Percentiles rank a stretch among this genome's conserved stretches.
Conservation (phyloP, 2,888 invertebrate species). For the Pyrocoelia pectoralis region DNA sequence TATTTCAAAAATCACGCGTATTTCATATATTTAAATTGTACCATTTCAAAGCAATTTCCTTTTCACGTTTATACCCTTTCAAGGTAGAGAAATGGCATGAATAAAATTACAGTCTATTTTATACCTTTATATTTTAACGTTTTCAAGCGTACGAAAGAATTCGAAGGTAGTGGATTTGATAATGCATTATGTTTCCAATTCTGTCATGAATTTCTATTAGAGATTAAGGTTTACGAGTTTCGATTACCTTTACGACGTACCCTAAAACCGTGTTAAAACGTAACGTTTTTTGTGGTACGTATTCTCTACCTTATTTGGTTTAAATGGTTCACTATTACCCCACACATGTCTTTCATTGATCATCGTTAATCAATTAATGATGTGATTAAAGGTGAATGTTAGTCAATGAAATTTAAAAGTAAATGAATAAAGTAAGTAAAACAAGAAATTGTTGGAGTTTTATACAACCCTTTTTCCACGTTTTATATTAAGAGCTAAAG, state of each 20-base stretch:
- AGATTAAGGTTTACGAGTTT: slow-evolving; percentile 60
- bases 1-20: neutral
- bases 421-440: too few species aligned
- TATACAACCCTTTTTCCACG: too few species aligned
- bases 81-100: neutral
- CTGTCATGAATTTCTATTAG: slow-evolving; percentile 54
- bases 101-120: neutral
- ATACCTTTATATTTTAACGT: neutral
- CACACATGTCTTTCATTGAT: too few species aligned
- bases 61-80: neutral
- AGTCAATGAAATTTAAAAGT: too few species aligned
- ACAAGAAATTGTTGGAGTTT: too few species aligned
- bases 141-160: neutral
- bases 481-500: too few species aligned
- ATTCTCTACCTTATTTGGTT: too few species aligned
- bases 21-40: neutral
- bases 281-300: slow-evolving; percentile 49
- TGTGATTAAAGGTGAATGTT: too few species aligned
- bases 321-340: too few species aligned
- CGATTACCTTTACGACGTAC: slow-evolving; percentile 60
- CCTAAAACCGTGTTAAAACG: slow-evolving; percentile 56
- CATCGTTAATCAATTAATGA: too few species aligned
- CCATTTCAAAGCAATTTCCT: neutral
- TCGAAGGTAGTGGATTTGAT: slow-evolving; percentile 8
- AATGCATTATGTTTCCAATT: slow-evolving; percentile 13